phyloP scores from a whole-genome alignment of 2,797 vertebrate species.

The Alexandromys oeconomus region DNA sequence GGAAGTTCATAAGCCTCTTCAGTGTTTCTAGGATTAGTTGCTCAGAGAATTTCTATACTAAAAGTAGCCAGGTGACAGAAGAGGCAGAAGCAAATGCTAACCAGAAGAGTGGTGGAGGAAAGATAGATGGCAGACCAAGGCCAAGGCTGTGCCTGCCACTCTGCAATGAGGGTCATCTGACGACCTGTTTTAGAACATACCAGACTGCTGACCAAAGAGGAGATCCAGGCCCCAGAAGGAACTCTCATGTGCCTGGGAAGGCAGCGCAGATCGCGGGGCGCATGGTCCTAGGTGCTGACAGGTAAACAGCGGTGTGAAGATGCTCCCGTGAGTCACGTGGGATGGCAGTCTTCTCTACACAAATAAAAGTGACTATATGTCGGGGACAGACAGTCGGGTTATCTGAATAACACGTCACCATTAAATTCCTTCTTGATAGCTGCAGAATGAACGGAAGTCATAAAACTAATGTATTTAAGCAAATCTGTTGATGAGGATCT shows the following conservation, averaged over 20 bases:
- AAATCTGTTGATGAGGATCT: neutral
- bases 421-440: neutral
- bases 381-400: neutral
- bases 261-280: neutral
- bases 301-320: neutral
- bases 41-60: neutral
- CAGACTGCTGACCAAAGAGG: neutral
- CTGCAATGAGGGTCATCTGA: neutral
- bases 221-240: neutral
- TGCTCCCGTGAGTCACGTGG: neutral
- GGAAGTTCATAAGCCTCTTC: neutral
- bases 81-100: neutral
- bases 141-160: neutral
- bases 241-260: neutral
- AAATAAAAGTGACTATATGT: neutral
- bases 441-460: neutral
- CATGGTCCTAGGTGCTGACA: neutral
- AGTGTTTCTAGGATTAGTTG: neutral
- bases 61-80: neutral
- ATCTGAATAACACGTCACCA: neutral
- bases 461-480: neutral
- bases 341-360: neutral
- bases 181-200: no score
- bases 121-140: neutral
- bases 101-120: neutral